phyloP scores from a whole-genome alignment of 2,888 invertebrate genomes.

The Brachypalpus laphriformis region DNA sequence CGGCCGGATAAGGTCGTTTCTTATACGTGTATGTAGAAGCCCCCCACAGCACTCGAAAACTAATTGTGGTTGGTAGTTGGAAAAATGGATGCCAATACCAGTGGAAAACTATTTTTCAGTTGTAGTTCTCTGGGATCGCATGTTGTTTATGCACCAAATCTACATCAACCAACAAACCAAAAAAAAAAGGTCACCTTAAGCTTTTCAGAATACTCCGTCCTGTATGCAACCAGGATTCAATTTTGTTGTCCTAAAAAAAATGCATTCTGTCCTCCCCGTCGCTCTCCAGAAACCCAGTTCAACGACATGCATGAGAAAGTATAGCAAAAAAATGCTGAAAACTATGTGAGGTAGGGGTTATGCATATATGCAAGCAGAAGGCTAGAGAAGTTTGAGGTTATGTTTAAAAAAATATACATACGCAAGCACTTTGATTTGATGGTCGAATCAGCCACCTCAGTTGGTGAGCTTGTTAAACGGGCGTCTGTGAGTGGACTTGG shows the following conservation, averaged over 20 bases:
- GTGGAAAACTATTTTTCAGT: slow-evolving; percentile 59
- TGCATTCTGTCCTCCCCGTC: neutral
- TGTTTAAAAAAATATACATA: neutral
- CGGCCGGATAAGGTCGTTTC: slow-evolving; percentile 65
- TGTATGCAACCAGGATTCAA: slow-evolving; percentile 31
- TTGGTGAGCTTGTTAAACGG: neutral
- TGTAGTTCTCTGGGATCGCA: slow-evolving; percentile 45
- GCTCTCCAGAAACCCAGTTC: slow-evolving; percentile 41
- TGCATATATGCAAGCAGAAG: slow-evolving; percentile 13
- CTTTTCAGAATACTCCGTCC: neutral
- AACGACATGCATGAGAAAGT: slow-evolving; percentile 51
- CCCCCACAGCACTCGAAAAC: slow-evolving; percentile 30
- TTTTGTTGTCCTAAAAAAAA: slow-evolving; percentile 36
- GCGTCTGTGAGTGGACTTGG: neutral
- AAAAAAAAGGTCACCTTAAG: slow-evolving; percentile 49
- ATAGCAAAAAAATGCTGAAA: slow-evolving; percentile 14
- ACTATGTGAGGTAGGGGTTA: neutral
- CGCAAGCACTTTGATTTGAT: neutral
- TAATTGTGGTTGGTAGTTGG: slow-evolving; percentile 51
- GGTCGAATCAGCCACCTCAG: neutral
- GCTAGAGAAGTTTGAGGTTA: slow-evolving; percentile 29
- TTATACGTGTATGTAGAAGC: neutral
- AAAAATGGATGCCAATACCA: slow-evolving; percentile 39
- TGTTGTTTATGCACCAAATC: slow-evolving; percentile 62
- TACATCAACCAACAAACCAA: slow-evolving; percentile 30